These are phyloP conservation scores for Cotesia vestalis DNA, from an alignment of 1,140 invertebrate genomes.

Conservation along the genomic window DNA sequence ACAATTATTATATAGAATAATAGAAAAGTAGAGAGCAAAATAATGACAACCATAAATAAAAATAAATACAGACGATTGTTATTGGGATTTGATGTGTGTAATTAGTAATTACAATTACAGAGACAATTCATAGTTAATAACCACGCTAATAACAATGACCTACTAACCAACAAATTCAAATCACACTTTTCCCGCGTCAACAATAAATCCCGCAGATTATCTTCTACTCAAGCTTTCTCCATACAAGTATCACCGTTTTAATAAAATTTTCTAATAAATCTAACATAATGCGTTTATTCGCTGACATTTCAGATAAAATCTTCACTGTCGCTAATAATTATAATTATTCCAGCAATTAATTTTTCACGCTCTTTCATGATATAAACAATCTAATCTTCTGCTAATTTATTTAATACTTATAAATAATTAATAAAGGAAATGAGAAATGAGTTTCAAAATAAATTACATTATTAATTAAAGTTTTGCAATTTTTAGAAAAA, in stretches of 20 bases:
- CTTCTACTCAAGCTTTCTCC: slow-evolving; percentile 24
- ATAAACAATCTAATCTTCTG: too few species aligned
- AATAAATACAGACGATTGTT: too few species aligned
- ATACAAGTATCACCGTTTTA: neutral
- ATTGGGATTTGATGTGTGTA: too few species aligned
- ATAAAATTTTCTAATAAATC: neutral
- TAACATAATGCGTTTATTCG: too few species aligned
- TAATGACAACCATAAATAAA: too few species aligned
- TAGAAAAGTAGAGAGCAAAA: too few species aligned
- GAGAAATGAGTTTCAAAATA: neutral
- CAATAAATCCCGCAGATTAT: neutral
- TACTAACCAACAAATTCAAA: slow-evolving; percentile 33
- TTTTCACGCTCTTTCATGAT: too few species aligned
- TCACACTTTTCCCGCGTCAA: slow-evolving; percentile 4
- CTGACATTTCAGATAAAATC: too few species aligned
- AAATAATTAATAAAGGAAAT: slow-evolving; percentile 1
- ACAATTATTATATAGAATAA: too few species aligned
- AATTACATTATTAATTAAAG: neutral
- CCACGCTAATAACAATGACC: slow-evolving; percentile 25
- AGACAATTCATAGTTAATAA: neutral
- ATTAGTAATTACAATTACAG: neutral
- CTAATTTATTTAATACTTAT: too few species aligned
- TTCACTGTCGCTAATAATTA: too few species aligned
- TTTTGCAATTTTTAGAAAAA: neutral
- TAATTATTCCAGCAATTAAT: too few species aligned